Conservation (phyloP, 2,888 invertebrate species). For the Trachelus stipa region DNA sequence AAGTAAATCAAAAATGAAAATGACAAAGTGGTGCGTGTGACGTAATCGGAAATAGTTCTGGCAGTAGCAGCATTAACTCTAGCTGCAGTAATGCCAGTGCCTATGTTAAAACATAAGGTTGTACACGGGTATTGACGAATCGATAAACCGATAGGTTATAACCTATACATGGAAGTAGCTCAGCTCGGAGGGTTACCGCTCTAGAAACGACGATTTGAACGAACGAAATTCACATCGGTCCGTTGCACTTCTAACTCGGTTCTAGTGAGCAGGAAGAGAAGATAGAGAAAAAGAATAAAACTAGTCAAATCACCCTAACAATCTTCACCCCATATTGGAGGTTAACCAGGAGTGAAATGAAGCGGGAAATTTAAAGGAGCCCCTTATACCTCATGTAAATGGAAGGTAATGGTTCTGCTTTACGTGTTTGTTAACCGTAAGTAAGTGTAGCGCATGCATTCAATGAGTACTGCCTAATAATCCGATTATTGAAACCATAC, state of each 20-base stretch:
- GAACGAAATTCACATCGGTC: not conserved
- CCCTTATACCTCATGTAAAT: not conserved
- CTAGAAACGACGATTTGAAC: not conserved
- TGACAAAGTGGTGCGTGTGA: not conserved
- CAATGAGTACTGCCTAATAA: not conserved
- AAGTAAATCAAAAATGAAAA: not conserved
- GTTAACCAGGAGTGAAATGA: not conserved
- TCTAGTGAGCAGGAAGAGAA: not conserved
- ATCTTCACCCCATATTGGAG: not conserved
- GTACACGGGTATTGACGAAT: slow-evolving; percentile 30
- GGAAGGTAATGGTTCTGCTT: not conserved
- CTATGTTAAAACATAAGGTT: slow-evolving; percentile 21
- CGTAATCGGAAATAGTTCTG: not conserved
- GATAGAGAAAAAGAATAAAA: not conserved
- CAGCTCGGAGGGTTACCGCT: not conserved
- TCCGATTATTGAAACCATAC: not conserved
- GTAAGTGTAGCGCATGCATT: not conserved
- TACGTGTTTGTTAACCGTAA: not conserved
- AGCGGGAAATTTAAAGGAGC: not conserved
- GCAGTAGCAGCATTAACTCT: not conserved
- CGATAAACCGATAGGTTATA: slow-evolving; percentile 42
- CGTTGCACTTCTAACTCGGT: not conserved
- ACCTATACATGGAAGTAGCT: slow-evolving; percentile 11
- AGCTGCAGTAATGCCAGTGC: not conserved
- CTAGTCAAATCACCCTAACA: not conserved